Conservation (phyloP, 2,113 vertebrate genomes). For the Brienomyrus longianalis region DNA sequence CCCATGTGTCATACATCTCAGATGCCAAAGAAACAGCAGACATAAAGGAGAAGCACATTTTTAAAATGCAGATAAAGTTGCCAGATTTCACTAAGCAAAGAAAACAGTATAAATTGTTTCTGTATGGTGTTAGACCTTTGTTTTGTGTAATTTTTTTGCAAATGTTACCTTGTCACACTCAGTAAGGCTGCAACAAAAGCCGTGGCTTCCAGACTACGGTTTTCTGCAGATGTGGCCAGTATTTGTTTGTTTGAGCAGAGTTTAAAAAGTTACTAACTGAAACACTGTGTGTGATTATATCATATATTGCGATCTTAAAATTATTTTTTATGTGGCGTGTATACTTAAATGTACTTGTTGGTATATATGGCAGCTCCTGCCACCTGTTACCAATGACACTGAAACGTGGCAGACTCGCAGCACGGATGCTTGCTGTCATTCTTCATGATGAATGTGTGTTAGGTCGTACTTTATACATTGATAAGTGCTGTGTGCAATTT, state of each 20-base stretch:
- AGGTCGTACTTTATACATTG: neutral
- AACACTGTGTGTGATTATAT: neutral
- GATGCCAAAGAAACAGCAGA: neutral
- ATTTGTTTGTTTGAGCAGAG: neutral
- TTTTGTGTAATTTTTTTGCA: neutral
- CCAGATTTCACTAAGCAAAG: neutral
- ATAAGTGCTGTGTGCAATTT: neutral
- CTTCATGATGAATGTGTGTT: neutral
- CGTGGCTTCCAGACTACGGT: neutral
- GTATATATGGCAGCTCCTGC: neutral
- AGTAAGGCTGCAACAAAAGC: neutral
- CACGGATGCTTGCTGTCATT: neutral
- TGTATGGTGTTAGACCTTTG: neutral
- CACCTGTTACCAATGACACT: neutral
- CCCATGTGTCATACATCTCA: neutral
- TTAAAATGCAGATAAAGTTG: neutral
- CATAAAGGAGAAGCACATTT: neutral
- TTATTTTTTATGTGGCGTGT: neutral
- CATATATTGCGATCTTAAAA: neutral
- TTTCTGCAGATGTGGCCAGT: neutral
- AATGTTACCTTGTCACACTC: neutral
- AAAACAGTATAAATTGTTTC: neutral
- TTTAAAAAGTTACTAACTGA: neutral
- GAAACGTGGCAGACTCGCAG: neutral
- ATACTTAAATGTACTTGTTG: too few relatives aligned